Evolutionary conservation across 2,797 vertebrate genomes (phyloP), one percentile per base, ranked within the genome.

Genomic region (Macropodus opercularis): DNA sequence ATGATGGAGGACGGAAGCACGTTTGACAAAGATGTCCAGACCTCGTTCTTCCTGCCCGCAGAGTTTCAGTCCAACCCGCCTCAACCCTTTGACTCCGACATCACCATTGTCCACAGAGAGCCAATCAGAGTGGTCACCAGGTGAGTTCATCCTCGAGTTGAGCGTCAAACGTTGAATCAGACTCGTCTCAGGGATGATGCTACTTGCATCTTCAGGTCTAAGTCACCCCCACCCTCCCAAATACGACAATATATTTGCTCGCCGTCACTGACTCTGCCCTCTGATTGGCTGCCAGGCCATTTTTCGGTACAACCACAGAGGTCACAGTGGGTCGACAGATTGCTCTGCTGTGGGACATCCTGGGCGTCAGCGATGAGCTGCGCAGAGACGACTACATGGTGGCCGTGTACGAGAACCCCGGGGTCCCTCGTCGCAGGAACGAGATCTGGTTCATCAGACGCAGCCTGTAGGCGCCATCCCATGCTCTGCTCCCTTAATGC

Each of bases 381-480:
- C 79, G 69, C 21, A 68, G 9, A 1, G 87, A 90, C 38, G 44
- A 40, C 4, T 95, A 92, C 87, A 85, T 94, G 2, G 92, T 96
- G 11, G 94, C 94, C 0, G 72, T 79, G 3, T 96, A 93, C 0
- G 89, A 95, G 72, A 95, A 96, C 27, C 95, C 94, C 0, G 87
- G 91, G 1, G 18, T 93, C 0, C 80, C 92, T 0, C 84, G 53
- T 7, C 93, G 91, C 57, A 83, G 93, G 50, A 94, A 95, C 0
- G 94, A 95, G 90, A 92, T 96, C 87, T 96, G 95, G 95, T 94
- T 95, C 77, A 83, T 96, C 65, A 55, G 79, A 13, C 85, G 41
- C 12, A 46, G 77, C 11, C 24, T 38, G 36, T 91, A 86, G 60
- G 49, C 9, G 7, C 19, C 9, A 3, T 15, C 51, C 32, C 32